Conservation (phyloP, 2,888 invertebrate species). For the Pedicia rivosa region DNA sequence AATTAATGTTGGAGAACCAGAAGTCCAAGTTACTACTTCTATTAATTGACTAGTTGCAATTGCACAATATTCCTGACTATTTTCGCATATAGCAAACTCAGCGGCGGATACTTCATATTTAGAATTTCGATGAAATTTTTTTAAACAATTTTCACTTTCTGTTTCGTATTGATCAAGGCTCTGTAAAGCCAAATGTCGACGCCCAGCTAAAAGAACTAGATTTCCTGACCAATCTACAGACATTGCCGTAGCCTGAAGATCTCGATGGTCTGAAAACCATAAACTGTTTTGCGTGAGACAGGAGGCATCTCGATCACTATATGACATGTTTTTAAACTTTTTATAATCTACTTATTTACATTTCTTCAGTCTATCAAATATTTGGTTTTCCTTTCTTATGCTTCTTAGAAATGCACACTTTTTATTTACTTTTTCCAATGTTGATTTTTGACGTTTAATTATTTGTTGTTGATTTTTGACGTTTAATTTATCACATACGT, state of each 20-base stretch:
- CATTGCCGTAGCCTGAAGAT: conserved; percentile 85
- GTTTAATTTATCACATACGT: too few relatives aligned
- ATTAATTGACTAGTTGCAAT: conserved; percentile 81
- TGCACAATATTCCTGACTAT: conserved; percentile 66
- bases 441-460: too few relatives aligned
- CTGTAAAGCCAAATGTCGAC: conserved; percentile 56
- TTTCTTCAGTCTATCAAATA: too few relatives aligned
- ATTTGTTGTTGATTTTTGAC: too few relatives aligned
- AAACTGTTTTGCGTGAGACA: conserved; percentile 23
- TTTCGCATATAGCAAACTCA: conserved; percentile 76
- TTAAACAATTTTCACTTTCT: conserved; percentile 35
- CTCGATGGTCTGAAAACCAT: conserved; percentile 52
- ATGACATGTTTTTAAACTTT: conserved; percentile 3
- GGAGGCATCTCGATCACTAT: conserved; percentile 6
- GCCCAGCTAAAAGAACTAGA: conserved; percentile 71
- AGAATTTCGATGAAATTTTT: conserved; percentile 71
- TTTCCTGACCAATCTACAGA: conserved; percentile 76
- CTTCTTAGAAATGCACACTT: too few relatives aligned
- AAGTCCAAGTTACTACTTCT: conserved; percentile 69
- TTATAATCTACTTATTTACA: too few relatives aligned
- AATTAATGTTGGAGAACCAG: conserved; percentile 52
- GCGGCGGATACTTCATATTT: conserved; percentile 88
- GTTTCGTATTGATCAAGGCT: conserved; percentile 54
- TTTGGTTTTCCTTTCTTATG: too few relatives aligned
- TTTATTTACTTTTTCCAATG: too few relatives aligned